Evolutionary conservation across 2,797 vertebrate species (phyloP).

Genomic region (Molossus alvarezi): DNA sequence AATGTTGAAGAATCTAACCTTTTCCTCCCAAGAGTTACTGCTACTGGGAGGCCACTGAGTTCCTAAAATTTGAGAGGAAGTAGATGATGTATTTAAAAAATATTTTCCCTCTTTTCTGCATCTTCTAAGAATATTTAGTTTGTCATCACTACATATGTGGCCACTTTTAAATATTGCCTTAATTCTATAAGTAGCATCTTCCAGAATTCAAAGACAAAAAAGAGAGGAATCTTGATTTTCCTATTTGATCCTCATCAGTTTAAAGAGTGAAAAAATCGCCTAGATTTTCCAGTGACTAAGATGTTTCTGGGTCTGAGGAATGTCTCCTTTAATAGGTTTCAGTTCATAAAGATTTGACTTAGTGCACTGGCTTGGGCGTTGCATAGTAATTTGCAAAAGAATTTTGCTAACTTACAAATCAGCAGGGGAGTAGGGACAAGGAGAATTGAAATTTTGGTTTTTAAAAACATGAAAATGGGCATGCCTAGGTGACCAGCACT

Average conservation of each 20-base stretch:
- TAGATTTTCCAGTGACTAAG: background rate
- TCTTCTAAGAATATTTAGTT: background rate
- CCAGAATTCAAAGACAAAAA: background rate
- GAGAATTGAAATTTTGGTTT: background rate
- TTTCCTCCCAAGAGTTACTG: no score
- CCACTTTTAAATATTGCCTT: background rate
- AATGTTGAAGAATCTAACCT: background rate
- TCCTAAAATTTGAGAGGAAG: background rate
- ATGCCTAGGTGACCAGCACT: background rate
- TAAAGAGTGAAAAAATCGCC: background rate
- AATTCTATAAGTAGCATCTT: background rate
- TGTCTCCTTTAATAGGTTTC: background rate
- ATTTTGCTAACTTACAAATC: background rate
- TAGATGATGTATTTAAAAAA: background rate
- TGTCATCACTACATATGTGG: background rate
- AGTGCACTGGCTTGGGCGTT: background rate
- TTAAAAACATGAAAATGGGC: background rate
- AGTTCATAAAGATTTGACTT: accelerated
- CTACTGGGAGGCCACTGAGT: background rate
- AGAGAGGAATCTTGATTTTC: background rate
- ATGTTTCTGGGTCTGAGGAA: background rate
- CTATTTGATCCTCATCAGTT: background rate
- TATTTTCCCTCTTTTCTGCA: background rate
- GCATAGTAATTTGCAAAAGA: background rate
- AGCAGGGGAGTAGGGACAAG: background rate